Conservation (phyloP, 2,888 invertebrate genomes). For the Mamestra brassicae region DNA sequence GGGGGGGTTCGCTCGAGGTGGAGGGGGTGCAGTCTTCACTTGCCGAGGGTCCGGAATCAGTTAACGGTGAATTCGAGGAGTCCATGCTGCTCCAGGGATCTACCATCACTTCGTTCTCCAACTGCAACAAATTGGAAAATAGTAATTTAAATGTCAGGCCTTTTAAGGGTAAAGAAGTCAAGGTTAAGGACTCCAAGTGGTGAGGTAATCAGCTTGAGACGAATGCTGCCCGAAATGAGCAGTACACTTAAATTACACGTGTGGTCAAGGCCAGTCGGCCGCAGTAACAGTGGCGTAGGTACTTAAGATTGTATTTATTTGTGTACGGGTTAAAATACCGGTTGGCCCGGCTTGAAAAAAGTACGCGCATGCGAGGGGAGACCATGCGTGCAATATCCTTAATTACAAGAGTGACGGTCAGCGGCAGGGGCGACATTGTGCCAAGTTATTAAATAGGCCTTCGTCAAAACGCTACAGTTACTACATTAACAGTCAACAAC, state of each 20-base stretch:
- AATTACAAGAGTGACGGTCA: slow-evolving; percentile 60
- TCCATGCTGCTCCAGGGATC: slow-evolving; percentile 91
- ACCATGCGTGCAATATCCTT: slow-evolving; percentile 67
- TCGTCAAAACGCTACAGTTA: slow-evolving; percentile 59
- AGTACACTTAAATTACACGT: slow-evolving; percentile 69
- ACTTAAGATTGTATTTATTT: slow-evolving; percentile 75
- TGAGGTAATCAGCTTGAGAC: slow-evolving; percentile 76
- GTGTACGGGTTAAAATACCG: slow-evolving; percentile 75
- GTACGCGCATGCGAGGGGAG: slow-evolving; percentile 56
- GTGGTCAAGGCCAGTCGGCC: slow-evolving; percentile 80
- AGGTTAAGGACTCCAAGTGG: slow-evolving; percentile 71
- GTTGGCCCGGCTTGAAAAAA: slow-evolving; percentile 68
- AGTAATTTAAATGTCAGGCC: slow-evolving; percentile 57
- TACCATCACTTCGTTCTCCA: slow-evolving; percentile 91
- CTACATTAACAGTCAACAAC: slow-evolving; percentile 68
- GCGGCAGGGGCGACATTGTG: slow-evolving; percentile 51
- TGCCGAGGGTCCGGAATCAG: slow-evolving; percentile 89
- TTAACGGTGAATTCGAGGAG: slow-evolving; percentile 89
- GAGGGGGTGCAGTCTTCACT: slow-evolving; percentile 89
- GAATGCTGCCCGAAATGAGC: slow-evolving; percentile 75
- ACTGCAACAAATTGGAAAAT: slow-evolving; percentile 85
- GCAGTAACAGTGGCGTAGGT: slow-evolving; percentile 58
- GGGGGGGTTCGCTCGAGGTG: slow-evolving; percentile 84
- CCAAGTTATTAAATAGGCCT: slow-evolving; percentile 64
- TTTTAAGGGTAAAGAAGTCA: slow-evolving; percentile 74